A percentile compares a stretch with the other conserved stretches of the same genome.
phyloP scores from a whole-genome alignment of 2,888 invertebrate genomes.

The Nymphalis urticae region DNA sequence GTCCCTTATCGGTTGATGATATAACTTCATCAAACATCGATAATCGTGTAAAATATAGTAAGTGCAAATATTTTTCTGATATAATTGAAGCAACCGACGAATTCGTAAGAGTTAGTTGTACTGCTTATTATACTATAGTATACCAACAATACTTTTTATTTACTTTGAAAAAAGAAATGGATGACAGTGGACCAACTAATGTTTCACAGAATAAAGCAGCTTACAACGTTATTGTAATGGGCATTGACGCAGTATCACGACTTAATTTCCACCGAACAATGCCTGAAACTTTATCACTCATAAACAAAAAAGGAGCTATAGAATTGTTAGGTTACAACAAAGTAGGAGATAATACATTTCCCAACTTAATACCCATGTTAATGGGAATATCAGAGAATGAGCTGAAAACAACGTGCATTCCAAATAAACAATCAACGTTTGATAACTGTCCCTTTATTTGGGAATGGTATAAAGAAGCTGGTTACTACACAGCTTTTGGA shows the following conservation, averaged over 20 bases:
- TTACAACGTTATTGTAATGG: conserved; percentile 88
- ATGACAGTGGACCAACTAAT: conserved; percentile 30
- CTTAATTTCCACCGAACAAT: conserved; percentile 91
- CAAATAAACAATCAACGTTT: conserved; percentile 74
- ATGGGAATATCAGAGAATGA: conserved; percentile 85
- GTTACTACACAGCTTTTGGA: conserved; percentile 87
- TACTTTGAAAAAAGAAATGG: conserved; percentile 64
- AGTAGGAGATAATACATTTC: conserved; percentile 95
- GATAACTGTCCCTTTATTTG: conserved; percentile 90
- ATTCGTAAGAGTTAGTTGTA: conserved; percentile 84
- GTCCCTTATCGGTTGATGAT: conserved; percentile 62
- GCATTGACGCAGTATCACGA: conserved; percentile 91
- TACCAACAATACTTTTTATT: conserved; percentile 86
- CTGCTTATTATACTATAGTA: conserved; percentile 58
- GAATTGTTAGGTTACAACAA: conserved; percentile 94
- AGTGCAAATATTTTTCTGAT: conserved; percentile 68
- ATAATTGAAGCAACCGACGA: conserved; percentile 73
- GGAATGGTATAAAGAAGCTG: conserved; percentile 86
- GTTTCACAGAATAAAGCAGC: conserved; percentile 36
- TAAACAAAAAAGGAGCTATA: conserved; percentile 83
- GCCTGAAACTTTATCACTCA: conserved; percentile 83
- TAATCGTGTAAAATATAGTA: conserved; percentile 60
- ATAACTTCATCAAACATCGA: conserved; percentile 58
- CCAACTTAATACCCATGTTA: conserved; percentile 91
- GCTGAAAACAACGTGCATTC: conserved; percentile 81